Percentiles rank a stretch among this genome's conserved stretches.
Conservation (phyloP, 2,113 vertebrate species). For the Callorhinus ursinus region DNA sequence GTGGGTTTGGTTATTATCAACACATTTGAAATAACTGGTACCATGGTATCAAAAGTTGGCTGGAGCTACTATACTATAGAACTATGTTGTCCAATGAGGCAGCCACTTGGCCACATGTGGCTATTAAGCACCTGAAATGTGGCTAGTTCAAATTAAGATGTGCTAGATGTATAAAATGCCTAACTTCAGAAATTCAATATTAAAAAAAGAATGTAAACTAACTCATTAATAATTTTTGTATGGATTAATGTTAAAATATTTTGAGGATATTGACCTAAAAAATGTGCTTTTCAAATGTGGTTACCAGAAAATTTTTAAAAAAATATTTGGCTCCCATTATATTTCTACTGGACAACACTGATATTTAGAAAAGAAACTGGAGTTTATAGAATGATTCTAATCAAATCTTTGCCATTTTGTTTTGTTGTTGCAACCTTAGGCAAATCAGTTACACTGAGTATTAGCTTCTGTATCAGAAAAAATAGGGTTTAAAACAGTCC, state of each 20-base stretch:
- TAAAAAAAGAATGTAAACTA: conserved; percentile 30
- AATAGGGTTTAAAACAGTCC: background rate
- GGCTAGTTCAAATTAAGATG: background rate
- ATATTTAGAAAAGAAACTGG: background rate
- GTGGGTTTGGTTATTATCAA: background rate
- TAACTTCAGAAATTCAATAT: conserved; percentile 23
- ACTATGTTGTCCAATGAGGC: background rate
- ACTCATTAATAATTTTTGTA: conserved; percentile 37
- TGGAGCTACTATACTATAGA: background rate
- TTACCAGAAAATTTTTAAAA: conserved; percentile 25
- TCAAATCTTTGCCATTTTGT: background rate
- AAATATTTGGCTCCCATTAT: background rate
- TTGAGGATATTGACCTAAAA: background rate
- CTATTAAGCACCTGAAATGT: background rate
- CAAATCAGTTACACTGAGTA: background rate
- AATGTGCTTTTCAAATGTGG: background rate
- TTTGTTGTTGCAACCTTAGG: background rate
- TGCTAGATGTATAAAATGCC: background rate
- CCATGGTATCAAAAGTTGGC: background rate
- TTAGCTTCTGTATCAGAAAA: background rate
- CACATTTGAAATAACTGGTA: conserved; percentile 11
- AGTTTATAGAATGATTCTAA: conserved; percentile 2
- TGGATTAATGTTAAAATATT: conserved; percentile 19
- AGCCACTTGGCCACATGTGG: background rate
- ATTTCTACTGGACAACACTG: background rate